Conservation (phyloP, 2,797 vertebrate genomes). For the Acanthornis magna region DNA sequence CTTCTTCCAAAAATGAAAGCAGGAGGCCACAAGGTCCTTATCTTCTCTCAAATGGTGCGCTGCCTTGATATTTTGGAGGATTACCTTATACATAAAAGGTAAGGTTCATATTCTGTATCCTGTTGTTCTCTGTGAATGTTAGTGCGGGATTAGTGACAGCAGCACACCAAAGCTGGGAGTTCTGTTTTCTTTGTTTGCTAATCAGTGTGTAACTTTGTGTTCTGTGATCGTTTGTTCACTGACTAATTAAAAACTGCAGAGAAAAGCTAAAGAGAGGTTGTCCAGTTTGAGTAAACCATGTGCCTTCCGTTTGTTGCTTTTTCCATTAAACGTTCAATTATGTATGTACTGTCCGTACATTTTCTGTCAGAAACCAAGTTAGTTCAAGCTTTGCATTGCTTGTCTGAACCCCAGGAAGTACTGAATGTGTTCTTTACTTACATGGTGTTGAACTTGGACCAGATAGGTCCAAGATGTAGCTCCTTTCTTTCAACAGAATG, state of each 20-base stretch:
- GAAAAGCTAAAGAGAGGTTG: neutral
- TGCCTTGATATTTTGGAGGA: conserved; percentile 98
- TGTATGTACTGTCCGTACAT: neutral
- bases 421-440: neutral
- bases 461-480: neutral
- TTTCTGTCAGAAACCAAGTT: neutral
- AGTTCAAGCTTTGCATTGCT: neutral
- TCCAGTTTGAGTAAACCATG: neutral
- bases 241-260: neutral
- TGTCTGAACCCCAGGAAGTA: neutral
- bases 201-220: neutral
- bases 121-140: neutral
- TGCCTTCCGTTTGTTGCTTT: neutral
- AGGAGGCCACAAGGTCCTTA: conserved; percentile 97
- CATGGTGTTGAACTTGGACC: neutral
- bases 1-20: conserved; percentile 99
- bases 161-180: neutral
- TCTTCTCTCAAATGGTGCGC: conserved; percentile 99
- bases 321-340: neutral
- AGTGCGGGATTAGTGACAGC: neutral
- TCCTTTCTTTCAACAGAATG: neutral
- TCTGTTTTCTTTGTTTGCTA: neutral
- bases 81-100: conserved; percentile 99
- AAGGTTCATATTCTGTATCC: neutral
- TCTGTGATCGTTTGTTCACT: neutral